Evolutionary conservation across 1,140 invertebrate genomes (phyloP), one percentile per base, ranked within the genome.

Genomic region (Druon quercuslanigerum): DNA sequence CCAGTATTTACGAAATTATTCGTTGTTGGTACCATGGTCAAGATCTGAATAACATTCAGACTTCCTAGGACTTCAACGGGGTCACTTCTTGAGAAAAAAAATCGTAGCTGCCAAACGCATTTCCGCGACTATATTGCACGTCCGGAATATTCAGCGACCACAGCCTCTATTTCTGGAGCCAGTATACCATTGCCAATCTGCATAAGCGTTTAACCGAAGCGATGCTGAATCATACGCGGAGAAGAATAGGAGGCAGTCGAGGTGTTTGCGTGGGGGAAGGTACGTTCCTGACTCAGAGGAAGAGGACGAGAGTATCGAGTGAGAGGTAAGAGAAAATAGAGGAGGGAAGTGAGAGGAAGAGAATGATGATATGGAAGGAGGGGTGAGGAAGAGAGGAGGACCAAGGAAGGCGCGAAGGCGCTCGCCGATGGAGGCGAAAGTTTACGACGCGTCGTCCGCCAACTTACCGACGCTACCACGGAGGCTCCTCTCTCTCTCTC

Each of bases 391-490:
- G 73, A 40, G 52, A 79, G 76, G 73, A 46, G 75, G 73, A 71
- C 72, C 60, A 71, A 85, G 79, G 85, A 84, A 87, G 84, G 87
- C 84, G 84, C 86, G 85, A 88, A 85, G 84, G 81, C 77, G 81
- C 82, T 89, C 83, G 76, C 85, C 86, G 85, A 90, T 89, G 89
- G 87, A 90, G 85, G 87, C 87, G 86, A 89, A 89, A 87, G 86
- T 90, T 90, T 90, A 90, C 88, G 89, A 88, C 87, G 87, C 89
- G 87, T 87, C 88, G 86, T 80, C 82, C 84, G 82, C 80, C 86
- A 85, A 89, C 85, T 89, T 88, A 88, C 87, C 84, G 85, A 89
- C 87, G 87, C 88, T 90, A 89, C 89, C 85, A 87, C 76, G 77
- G 80, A 79, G 79, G 80, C 81, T 83, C 74, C 71, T 80, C 76